Base-by-base conservation (phyloP, 2,888 invertebrate species). In the Lasioglossum marginatum region DNA sequence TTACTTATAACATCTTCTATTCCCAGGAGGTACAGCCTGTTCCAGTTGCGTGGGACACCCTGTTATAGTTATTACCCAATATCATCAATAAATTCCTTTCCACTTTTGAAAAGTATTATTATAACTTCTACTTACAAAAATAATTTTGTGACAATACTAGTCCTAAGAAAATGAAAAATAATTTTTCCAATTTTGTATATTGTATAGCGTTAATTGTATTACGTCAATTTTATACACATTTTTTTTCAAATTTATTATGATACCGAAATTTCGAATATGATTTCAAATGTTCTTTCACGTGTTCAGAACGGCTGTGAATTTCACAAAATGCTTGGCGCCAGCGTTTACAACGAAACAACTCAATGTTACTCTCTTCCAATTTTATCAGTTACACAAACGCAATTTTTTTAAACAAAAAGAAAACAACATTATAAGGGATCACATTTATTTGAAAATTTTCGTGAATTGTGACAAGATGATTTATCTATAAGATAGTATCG, bases 71-170 rank as follows among this genome's bases (percentile, higher is more conserved):
- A 79, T 68, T 81, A 77, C 70, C 71, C 88, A 80, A 83, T 82
- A 88, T 77, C 52, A 81, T 70, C 78, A 83, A 82, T 82, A 80
- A 79, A 85, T 87, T 86, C 34, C 90, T 92, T 92, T 92, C 82
- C 92, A 92, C 92, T 92, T 92, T 92, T 91, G 89, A 92, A 92
- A 89, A 91, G 83, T 81, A 81, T 82, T 79, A 70, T 76, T 52
- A 66, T 40, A 23, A 73, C 40, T 87, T 90, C 52, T 45, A 75
- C 83, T 90, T 68, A 60, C 31, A 57, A 81, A 72, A 77, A 81
- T 77, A 75, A 86, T 75, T 78, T 63, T 73, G 74, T 82, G 91
- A 91, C 91, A 91, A 91, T 91, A 91, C 91, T 91, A 91, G 83
- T 82, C 60, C 79, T 91, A 89, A 91, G 87, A 40, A 79, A 68